phyloP scores from a whole-genome alignment of 2,113 vertebrate genomes.

The Chlorocebus sabaeus region DNA sequence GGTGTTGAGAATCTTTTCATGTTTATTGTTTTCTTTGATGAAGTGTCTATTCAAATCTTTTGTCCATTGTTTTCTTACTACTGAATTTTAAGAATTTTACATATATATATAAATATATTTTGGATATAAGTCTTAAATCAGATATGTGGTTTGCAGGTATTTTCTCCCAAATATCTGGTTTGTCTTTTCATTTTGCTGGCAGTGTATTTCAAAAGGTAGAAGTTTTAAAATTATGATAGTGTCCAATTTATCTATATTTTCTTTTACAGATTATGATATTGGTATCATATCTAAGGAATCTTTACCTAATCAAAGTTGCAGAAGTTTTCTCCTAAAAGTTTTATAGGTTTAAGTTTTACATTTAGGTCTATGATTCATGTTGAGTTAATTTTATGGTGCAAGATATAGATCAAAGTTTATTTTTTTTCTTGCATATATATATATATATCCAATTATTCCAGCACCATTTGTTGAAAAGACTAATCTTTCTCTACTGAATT shows the following conservation, averaged over 20 bases:
- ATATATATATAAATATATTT: no score
- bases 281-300: neutral
- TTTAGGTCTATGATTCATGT: slow-evolving; percentile 60
- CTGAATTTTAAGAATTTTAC: neutral
- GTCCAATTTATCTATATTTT: slow-evolving; percentile 22
- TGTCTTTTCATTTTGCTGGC: slow-evolving; percentile 11
- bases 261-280: neutral
- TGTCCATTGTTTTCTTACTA: neutral
- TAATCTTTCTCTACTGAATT: slow-evolving; percentile 62
- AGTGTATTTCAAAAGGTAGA: slow-evolving; percentile 32
- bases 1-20: neutral
- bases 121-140: slow-evolving; percentile 1
- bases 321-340: slow-evolving; percentile 48
- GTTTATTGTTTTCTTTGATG: neutral
- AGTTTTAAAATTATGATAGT: slow-evolving; percentile 6
- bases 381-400: slow-evolving; percentile 61
- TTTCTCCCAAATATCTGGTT: neutral
- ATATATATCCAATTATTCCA: slow-evolving; percentile 53
- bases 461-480: slow-evolving; percentile 67
- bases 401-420: slow-evolving; percentile 59
- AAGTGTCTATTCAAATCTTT: neutral
- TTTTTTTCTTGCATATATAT: slow-evolving; percentile 60
- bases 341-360: slow-evolving; percentile 49
- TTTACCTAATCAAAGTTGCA: slow-evolving; percentile 50
- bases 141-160: slow-evolving; percentile 22